Evolutionary conservation across 1,140 invertebrate species (phyloP), one percentile per base, ranked within the genome.

Genomic region (Hycleus cichorii): DNA sequence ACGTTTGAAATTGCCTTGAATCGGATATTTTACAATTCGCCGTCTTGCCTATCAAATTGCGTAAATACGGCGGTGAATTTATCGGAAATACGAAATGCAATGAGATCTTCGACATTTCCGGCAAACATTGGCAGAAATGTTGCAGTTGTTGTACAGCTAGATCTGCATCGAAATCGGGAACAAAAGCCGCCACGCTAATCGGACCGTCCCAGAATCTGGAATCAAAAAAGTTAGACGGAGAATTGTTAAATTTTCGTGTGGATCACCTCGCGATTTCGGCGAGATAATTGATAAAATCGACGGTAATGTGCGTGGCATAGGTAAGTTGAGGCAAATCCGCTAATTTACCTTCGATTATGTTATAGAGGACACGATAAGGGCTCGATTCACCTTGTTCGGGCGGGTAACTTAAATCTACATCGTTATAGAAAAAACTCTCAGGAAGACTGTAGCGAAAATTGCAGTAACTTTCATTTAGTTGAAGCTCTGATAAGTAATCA

Each of bases 261-360:
- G 39, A 42, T 11, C 79, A 74, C 64, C 72, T 76, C 2, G 81
- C 81, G n/a, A 90, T 78, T 71, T 88, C 85, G 7, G 81, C 77
- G 10, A 89, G 73, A 59, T 86, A 84, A 59, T 83, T 82, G 40
- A 89, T 74, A 73, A 87, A 88, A 69, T 89, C 86, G 1, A 83
- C 82, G 0, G 86, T 88, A 0, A 85, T 82, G 70, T 90, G 88
- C 2, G 86, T 88, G n/a, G 80, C 84, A 42, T 86, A 81, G 0
- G 86, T 88, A 1, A 85, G 78, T 7, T 74, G 74, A 57, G 61
- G 70, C 69, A 72, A 27, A 53, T 47, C 44, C 4, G 47, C 49
- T 4, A 43, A 43, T 32, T 49, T 74, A 25, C 75, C 76, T 70
- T 68, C 74, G 38, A 84, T 69, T 25, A 84, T 81, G 66, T 86